Evolutionary conservation across 2,113 vertebrate species (phyloP).

Genomic region (Engystomops pustulosus): DNA sequence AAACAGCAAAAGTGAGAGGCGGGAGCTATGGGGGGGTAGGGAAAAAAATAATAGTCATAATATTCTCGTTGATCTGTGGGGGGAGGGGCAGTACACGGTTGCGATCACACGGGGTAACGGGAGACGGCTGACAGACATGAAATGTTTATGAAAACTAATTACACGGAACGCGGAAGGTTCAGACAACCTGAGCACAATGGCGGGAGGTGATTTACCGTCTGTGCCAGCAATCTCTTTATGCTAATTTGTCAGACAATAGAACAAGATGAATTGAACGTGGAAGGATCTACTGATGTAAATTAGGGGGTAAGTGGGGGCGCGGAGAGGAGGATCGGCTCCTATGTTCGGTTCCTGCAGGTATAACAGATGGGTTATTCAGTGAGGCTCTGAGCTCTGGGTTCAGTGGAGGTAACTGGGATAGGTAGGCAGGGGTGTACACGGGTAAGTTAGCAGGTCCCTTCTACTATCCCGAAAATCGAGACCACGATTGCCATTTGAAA

Average conservation of each 20-base stretch:
- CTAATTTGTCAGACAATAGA: slow-evolving; percentile 46
- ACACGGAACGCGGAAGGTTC: slow-evolving; percentile 16
- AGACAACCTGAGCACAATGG: slow-evolving; percentile 20
- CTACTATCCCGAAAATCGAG: too few relatives aligned
- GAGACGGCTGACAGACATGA: not conserved
- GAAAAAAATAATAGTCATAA: not conserved
- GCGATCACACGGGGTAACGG: not conserved
- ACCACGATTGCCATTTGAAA: too few relatives aligned
- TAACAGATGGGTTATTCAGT: not conserved
- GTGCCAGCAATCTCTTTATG: not conserved
- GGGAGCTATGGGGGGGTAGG: too few relatives aligned
- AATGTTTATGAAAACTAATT: slow-evolving; percentile 42
- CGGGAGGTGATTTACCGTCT: not conserved
- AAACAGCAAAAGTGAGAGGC: too few relatives aligned
- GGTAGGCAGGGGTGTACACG: too few relatives aligned
- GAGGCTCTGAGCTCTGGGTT: not conserved
- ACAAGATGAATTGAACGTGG: slow-evolving; percentile 9
- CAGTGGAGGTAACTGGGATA: not conserved
- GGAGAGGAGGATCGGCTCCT: too few relatives aligned
- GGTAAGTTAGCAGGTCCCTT: too few relatives aligned
- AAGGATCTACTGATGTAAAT: not conserved
- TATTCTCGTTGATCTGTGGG: not conserved
- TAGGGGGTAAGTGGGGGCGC: too few relatives aligned
- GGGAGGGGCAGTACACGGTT: not conserved
- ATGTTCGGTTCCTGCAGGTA: not conserved